Base-by-base conservation (phyloP, 2,888 invertebrate species). In the Caenorhabditis afra region DNA sequence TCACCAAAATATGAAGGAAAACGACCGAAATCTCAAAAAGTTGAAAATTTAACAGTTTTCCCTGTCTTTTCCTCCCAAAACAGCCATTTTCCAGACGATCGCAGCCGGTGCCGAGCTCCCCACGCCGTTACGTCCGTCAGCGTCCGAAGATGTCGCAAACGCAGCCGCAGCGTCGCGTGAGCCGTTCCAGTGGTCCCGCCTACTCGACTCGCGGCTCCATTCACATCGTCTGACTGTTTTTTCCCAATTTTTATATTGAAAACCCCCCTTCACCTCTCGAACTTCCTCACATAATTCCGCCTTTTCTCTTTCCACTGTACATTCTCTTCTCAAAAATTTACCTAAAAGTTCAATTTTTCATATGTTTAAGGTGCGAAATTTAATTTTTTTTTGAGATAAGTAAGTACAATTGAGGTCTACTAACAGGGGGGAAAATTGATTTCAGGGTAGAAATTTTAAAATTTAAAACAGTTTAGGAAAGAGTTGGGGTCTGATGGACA, bases 401-500 rank as follows among this genome's bases (percentile, higher is more conserved):
- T 29, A 12, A 20, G 18, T 14, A 23, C 57, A 57, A 41, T 41
- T 41, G 39, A 57, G 3, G 39, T 57, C 41, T 57, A 57, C 41
- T 57, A 57, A 57, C 39, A 55, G 5, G 3, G 1, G 12, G n/a
- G 35, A 39, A 35, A 29, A 29, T 7, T 29, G 29, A 29, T 3
- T 29, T 53, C 16, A 53, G 20, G 20, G 11, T 1, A 18, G n/a
- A n/a, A n/a, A n/a, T n/a, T 14, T 53, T 20, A n/a, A 18, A 18
- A n/a, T 10, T 37, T 11, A 39, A 8, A 12, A n/a, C n/a, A n/a
- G n/a, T n/a, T 64, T 64, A 76, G 39, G 76, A 76, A 70, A 77
- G 70, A 49, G 66, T 59, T 12, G 85, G 85, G 14, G 86, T 78
- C 50, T 84, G 71, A 57, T 84, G 85, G 23, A 88, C 76, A 12